A percentile compares a stretch with the other conserved stretches of the same genome.
phyloP scores from a whole-genome alignment of 2,888 invertebrate genomes.

The Sisyra nigra region DNA sequence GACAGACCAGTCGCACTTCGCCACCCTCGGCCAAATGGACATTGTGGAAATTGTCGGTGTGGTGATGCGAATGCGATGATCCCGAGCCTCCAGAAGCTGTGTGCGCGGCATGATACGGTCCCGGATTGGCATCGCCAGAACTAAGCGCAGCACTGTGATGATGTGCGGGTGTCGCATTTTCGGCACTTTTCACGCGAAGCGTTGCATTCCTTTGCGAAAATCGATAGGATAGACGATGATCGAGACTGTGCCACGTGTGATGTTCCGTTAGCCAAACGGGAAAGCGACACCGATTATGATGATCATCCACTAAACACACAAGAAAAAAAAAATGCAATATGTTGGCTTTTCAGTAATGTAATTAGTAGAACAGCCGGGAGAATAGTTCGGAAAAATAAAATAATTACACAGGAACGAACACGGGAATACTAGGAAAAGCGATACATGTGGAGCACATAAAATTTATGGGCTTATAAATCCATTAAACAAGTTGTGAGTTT shows the following conservation, averaged over 20 bases:
- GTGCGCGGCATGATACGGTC: conserved; percentile 14
- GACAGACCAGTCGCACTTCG: conserved; percentile 44
- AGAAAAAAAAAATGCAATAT: conserved; percentile 12
- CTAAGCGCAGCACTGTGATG: conserved; percentile 1
- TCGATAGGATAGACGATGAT: conserved; percentile 53
- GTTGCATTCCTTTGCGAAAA: conserved; percentile 60
- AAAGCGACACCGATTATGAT: conserved; percentile 60
- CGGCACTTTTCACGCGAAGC: conserved; percentile 24
- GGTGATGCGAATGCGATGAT: conserved; percentile 10
- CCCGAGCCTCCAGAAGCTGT: conserved; percentile 12
- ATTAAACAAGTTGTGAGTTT: too few species aligned
- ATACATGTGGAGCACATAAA: too few species aligned
- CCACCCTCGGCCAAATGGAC: conserved; percentile 4
- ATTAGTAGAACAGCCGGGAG: too few species aligned
- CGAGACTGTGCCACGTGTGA: conserved; percentile 65
- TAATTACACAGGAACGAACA: too few species aligned
- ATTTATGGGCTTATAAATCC: too few species aligned
- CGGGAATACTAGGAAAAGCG: too few species aligned
- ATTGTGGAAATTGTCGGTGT: conserved; percentile 2
- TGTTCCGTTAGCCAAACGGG: conserved; percentile 64
- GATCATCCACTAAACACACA: conserved; percentile 43
- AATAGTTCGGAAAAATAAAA: too few species aligned
- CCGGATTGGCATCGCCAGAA: conserved; percentile 11
- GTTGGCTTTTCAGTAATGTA: too few species aligned
- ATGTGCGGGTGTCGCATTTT: conserved; percentile 3